A percentile compares a stretch with the other conserved stretches of the same genome.
Evolutionary conservation across 2,888 invertebrate species (phyloP).

Genomic region (Oscheius sp.): DNA sequence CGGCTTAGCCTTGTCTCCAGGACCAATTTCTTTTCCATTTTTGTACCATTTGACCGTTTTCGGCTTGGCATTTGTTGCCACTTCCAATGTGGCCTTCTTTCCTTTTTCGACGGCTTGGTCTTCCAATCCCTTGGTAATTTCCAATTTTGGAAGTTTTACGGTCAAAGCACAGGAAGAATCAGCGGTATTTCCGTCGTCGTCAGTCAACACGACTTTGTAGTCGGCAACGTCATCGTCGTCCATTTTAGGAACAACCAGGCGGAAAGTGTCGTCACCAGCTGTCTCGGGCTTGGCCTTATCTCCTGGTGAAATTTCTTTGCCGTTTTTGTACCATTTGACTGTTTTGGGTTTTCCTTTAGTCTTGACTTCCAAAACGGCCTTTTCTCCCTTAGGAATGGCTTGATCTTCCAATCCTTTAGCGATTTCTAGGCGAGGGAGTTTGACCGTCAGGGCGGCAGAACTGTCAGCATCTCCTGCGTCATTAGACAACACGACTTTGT

Average conservation of each 20-base stretch:
- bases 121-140: constrained; percentile 82
- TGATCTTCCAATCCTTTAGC: constrained; percentile 81
- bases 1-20: constrained; percentile 66
- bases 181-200: constrained; percentile 70
- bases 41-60: constrained; percentile 60
- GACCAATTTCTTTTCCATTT: constrained; percentile 71
- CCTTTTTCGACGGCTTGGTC: constrained; percentile 82
- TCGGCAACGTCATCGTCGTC: constrained; percentile 65
- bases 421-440: constrained; percentile 74
- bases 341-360: background rate
- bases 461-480: constrained; percentile 72
- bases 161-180: constrained; percentile 67
- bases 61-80: constrained; percentile 74
- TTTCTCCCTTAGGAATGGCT: constrained; percentile 84
- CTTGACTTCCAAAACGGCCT: constrained; percentile 80
- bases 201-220: constrained; percentile 64
- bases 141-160: constrained; percentile 56
- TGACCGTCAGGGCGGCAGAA: constrained; percentile 64
- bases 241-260: constrained; percentile 64
- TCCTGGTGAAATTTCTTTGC: constrained; percentile 65
- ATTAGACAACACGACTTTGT: constrained; percentile 66
- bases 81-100: constrained; percentile 81
- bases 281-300: constrained; percentile 68
- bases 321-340: constrained; percentile 73
- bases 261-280: constrained; percentile 60